Conservation (phyloP, 2,113 vertebrate genomes). For the Ictalurus punctatus region DNA sequence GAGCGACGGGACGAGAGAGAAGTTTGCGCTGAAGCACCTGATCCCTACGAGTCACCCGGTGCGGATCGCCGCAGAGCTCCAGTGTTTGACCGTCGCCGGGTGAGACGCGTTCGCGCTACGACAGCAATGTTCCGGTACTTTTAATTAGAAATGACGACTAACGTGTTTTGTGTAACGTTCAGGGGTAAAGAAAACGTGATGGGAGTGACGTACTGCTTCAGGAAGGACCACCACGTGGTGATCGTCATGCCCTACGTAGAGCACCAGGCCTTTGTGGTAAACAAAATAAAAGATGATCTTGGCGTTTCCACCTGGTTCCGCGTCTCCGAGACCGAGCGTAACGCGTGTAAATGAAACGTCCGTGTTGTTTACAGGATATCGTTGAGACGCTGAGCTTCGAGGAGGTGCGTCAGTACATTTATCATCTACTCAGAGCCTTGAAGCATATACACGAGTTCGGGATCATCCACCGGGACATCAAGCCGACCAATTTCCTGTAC, state of each 20-base stretch:
- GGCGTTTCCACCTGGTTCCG: background rate
- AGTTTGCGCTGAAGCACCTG: constrained; percentile 93
- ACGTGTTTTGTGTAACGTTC: constrained; percentile 57
- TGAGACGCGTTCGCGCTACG: constrained; percentile 57
- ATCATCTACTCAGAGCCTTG: constrained; percentile 87
- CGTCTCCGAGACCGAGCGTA: background rate
- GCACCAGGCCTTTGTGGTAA: constrained; percentile 90
- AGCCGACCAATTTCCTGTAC: constrained; percentile 83
- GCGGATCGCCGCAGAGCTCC: constrained; percentile 94
- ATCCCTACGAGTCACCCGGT: constrained; percentile 96
- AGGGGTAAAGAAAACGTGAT: constrained; percentile 96
- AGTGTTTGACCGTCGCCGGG: constrained; percentile 94
- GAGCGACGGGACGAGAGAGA: constrained; percentile 79
- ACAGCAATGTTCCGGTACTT: background rate
- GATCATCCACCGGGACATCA: constrained; percentile 96
- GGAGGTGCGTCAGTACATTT: constrained; percentile 93
- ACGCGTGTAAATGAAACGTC: background rate
- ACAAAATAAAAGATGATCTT: constrained; percentile 38
- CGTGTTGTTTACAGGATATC: constrained; percentile 81
- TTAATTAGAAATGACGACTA: background rate
- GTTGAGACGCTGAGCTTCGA: constrained; percentile 85
- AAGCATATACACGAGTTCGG: constrained; percentile 93
- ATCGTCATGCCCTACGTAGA: constrained; percentile 98
- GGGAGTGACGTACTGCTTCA: constrained; percentile 93
- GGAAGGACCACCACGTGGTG: constrained; percentile 93